Conservation (phyloP, 2,113 vertebrate species). For the human region DNA sequence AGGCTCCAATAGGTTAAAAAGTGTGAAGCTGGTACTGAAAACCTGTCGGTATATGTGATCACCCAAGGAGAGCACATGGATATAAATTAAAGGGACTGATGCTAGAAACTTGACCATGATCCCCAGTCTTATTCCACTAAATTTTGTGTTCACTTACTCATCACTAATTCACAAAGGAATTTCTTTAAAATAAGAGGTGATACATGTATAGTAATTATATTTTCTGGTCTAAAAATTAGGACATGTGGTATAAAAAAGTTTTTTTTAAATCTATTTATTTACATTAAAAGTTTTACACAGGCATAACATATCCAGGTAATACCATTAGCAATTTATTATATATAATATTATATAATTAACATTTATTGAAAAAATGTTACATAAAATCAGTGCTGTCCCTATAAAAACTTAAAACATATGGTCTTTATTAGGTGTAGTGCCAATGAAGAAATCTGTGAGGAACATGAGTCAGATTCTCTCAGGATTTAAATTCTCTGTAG, state of each 20-base stretch:
- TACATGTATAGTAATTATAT: neutral
- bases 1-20: neutral
- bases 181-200: neutral
- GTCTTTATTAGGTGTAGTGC: conserved; percentile 26
- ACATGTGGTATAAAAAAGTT: neutral
- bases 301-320: neutral
- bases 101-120: neutral
- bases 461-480: neutral
- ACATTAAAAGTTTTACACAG: neutral
- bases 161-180: neutral
- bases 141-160: neutral
- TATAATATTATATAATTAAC: too few species aligned
- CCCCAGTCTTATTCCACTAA: neutral
- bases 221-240: conserved; percentile 7
- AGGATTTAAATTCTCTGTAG: conserved; percentile 24
- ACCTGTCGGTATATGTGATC: neutral
- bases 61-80: neutral
- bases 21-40: neutral
- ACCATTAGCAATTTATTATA: neutral
- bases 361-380: neutral
- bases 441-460: conserved; percentile 5
- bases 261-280: neutral
- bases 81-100: neutral
- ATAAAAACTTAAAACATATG: neutral
- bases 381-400: neutral